Evolutionary conservation across 2,113 vertebrate species (phyloP).

Genomic region (Dunckerocampus dactyliophorus): DNA sequence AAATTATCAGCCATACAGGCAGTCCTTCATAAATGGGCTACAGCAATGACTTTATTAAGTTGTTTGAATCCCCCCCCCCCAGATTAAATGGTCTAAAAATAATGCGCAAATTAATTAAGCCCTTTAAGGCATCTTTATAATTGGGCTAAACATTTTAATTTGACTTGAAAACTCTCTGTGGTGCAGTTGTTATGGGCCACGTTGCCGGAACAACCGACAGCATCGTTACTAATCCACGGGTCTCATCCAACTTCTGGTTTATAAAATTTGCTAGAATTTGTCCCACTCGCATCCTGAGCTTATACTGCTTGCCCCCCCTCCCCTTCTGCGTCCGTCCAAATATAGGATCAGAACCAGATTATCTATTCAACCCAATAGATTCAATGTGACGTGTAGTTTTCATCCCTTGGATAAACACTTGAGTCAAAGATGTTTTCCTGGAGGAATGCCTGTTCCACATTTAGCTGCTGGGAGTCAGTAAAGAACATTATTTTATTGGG

Average conservation of each 20-base stretch:
- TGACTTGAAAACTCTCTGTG: neutral
- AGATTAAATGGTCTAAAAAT: neutral
- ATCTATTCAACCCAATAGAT: conserved; percentile 49
- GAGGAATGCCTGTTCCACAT: no score
- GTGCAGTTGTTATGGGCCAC: conserved; percentile 1
- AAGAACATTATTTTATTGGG: no score
- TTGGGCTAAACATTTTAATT: neutral
- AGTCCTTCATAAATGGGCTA: neutral
- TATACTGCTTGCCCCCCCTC: conserved; percentile 41
- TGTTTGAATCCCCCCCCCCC: neutral
- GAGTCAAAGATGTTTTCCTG: neutral
- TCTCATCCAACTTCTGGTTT: conserved; percentile 52
- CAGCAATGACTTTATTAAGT: neutral
- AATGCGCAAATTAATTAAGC: neutral
- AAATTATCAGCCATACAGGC: neutral
- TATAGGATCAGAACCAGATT: conserved; percentile 67
- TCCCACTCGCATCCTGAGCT: conserved; percentile 51
- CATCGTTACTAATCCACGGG: conserved; percentile 47
- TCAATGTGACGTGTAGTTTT: conserved; percentile 49
- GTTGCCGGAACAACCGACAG: conserved; percentile 8
- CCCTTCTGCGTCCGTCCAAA: conserved; percentile 56
- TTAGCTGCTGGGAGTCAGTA: no score
- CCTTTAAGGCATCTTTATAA: conserved; percentile 8
- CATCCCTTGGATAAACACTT: conserved; percentile 42
- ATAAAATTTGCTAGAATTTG: conserved; percentile 59